These are phyloP conservation scores for Callospermophilus lateralis DNA, from an alignment of 2,113 vertebrate genomes.

Conservation along the genomic window DNA sequence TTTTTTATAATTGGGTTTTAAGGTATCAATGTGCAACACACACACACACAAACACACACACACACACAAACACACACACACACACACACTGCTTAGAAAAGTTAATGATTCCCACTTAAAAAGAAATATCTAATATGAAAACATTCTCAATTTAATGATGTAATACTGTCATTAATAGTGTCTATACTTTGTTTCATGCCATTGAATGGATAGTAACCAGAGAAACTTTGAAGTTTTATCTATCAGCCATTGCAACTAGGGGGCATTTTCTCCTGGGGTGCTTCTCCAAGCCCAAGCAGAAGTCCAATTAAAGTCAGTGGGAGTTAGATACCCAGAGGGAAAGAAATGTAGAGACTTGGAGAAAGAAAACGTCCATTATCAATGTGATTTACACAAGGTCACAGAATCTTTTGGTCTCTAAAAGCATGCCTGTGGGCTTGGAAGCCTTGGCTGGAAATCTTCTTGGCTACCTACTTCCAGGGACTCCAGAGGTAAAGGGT, in stretches of 20 bases:
- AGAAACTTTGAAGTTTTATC: conserved; percentile 66
- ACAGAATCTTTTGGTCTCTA: neutral
- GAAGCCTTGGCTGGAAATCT: conserved; percentile 23
- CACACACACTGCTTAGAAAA: no score
- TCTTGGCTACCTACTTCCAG: neutral
- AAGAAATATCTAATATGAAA: no score
- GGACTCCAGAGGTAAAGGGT: neutral
- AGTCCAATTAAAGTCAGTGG: conserved; percentile 65
- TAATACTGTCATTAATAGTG: conserved; percentile 35
- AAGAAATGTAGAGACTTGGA: neutral
- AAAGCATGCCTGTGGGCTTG: neutral
- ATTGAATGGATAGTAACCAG: conserved; percentile 50
- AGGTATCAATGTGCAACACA: no score
- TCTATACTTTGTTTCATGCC: conserved; percentile 36
- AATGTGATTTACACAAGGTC: conserved; percentile 52
- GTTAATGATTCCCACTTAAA: no score
- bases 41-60: no score
- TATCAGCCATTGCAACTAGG: neutral
- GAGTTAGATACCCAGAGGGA: conserved; percentile 29
- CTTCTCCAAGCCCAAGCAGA: neutral
- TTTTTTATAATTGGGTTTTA: no score
- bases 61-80: no score
- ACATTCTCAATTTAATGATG: neutral
- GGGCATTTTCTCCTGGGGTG: conserved; percentile 13
- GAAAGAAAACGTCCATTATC: conserved; percentile 45